phyloP scores from a whole-genome alignment of 2,888 invertebrate species.

The Drosophila percnosoma region DNA sequence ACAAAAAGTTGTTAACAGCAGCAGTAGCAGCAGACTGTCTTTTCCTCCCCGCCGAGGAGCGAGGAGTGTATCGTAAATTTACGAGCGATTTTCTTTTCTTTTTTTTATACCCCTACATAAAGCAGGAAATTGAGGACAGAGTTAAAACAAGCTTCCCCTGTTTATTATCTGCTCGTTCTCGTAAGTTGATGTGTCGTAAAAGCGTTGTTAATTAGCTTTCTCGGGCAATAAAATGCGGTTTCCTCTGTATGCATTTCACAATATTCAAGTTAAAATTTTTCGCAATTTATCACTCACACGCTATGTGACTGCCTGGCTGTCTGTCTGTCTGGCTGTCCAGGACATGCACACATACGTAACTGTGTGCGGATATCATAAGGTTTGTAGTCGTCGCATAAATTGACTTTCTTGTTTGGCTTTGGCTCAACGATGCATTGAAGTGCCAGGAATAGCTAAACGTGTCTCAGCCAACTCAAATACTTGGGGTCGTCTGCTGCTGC shows the following conservation, averaged over 20 bases:
- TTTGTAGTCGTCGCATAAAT: slow-evolving; percentile 41
- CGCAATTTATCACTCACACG: slow-evolving; percentile 38
- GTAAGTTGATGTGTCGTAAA: slow-evolving; percentile 49
- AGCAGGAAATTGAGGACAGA: slow-evolving; percentile 42
- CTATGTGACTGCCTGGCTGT: slow-evolving; percentile 5
- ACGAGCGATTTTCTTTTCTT: slow-evolving; percentile 18
- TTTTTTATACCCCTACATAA: slow-evolving; percentile 38
- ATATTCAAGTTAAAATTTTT: slow-evolving; percentile 40
- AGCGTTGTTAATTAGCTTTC: slow-evolving; percentile 56
- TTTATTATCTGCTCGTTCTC: slow-evolving; percentile 60
- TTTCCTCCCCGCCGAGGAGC: background rate
- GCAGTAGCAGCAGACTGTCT: slow-evolving; percentile 48
- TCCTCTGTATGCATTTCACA: slow-evolving; percentile 37
- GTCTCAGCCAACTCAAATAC: slow-evolving; percentile 30
- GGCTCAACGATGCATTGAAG: slow-evolving; percentile 39
- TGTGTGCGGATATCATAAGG: slow-evolving; percentile 10
- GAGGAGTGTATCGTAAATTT: slow-evolving; percentile 55
- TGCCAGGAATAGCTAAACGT: slow-evolving; percentile 39
- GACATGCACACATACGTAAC: background rate
- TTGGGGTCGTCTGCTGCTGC: background rate
- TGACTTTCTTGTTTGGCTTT: slow-evolving; percentile 46
- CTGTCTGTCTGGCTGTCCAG: background rate
- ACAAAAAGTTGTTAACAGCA: slow-evolving; percentile 61
- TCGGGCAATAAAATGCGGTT: slow-evolving; percentile 50
- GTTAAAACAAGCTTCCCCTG: slow-evolving; percentile 47